Conservation (phyloP, 2,113 vertebrate genomes). For the Silurus glanis region DNA sequence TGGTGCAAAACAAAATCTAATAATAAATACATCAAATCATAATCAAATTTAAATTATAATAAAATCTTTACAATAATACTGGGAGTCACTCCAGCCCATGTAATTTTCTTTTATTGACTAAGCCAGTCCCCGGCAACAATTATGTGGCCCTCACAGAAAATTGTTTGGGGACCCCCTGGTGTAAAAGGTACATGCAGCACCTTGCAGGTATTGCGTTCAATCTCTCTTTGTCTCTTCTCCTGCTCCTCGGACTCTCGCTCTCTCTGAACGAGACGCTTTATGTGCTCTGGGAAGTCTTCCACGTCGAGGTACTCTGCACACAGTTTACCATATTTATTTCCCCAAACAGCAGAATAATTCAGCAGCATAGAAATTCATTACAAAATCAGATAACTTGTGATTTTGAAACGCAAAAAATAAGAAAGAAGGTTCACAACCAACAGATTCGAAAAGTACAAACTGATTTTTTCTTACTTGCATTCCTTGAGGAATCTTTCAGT, state of each 20-base stretch:
- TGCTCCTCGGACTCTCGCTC: slow-evolving; percentile 96
- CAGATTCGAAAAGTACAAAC: too few relatives aligned
- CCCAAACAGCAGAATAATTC: background rate
- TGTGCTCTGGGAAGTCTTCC: slow-evolving; percentile 92
- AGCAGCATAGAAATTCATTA: background rate
- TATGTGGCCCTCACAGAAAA: too few relatives aligned
- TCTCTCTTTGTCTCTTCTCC: slow-evolving; percentile 95
- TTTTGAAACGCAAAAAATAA: background rate
- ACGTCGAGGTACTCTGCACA: slow-evolving; percentile 86
- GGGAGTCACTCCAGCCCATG: too few relatives aligned
- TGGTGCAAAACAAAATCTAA: too few relatives aligned
- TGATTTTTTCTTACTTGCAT: slow-evolving; percentile 86
- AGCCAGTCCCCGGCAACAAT: too few relatives aligned
- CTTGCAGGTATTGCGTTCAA: slow-evolving; percentile 98
- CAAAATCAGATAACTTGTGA: background rate
- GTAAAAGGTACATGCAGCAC: slow-evolving; percentile 60
- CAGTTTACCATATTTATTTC: background rate
- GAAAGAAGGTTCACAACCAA: background rate
- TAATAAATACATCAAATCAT: too few relatives aligned
- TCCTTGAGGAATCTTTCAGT: slow-evolving; percentile 89
- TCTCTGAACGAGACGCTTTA: slow-evolving; percentile 87
- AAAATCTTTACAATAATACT: too few relatives aligned
- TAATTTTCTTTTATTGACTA: too few relatives aligned
- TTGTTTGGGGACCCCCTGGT: too few relatives aligned
- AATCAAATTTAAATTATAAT: too few relatives aligned